Base-by-base conservation (phyloP, 2,113 vertebrate species). In the Dendrocopos noguchii region DNA sequence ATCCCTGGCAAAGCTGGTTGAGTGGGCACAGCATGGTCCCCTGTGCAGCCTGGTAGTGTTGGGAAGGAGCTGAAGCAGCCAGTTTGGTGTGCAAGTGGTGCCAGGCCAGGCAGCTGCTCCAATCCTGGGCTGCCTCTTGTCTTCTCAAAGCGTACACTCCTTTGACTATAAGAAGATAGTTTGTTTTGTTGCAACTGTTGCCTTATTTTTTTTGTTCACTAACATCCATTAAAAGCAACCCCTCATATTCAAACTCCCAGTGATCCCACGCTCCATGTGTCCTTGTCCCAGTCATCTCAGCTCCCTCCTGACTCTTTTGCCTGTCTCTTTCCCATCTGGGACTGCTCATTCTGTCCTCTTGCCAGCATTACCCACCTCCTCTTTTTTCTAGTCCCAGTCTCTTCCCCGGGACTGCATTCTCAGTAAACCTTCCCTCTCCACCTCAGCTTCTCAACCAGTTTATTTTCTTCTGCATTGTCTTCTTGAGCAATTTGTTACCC, bases 1-100 rank as follows among this genome's bases (percentile, higher is more conserved):
- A 0, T 33, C n/a, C 16, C 50, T 22, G 50, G 47, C 44, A 15
- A 25, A 73, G 55, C 66, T 0, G 0, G 42, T 16, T 0, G 3
- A 68, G 50, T 2, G 0, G 53, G 36, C 36, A 60, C 0, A 0
- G 57, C 15, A 6, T 1, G 1, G 71, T 73, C 10, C 21, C 39
- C 63, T 15, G 18, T 6, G 36, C 28, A 28, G 59, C 2, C 53
- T 57, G 61, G 29, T 2, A 6, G 36, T 9, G 22, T 15, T 1
- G 2, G 53, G 29, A 60, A 60, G 21, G 64, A 52, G 81, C 78
- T 28, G 63, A 61, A 72, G 44, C 11, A 21, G 42, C 44, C 66
- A 52, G 28, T 10, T n/a, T 7, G 5, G n/a, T 0, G 0, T 13
- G 42, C 1, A 1, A 36, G 28, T 9, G 39, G 22, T 29, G 14